Evolutionary conservation across 2,113 vertebrate species (phyloP).

Genomic region (Notarius quadriscutis): DNA sequence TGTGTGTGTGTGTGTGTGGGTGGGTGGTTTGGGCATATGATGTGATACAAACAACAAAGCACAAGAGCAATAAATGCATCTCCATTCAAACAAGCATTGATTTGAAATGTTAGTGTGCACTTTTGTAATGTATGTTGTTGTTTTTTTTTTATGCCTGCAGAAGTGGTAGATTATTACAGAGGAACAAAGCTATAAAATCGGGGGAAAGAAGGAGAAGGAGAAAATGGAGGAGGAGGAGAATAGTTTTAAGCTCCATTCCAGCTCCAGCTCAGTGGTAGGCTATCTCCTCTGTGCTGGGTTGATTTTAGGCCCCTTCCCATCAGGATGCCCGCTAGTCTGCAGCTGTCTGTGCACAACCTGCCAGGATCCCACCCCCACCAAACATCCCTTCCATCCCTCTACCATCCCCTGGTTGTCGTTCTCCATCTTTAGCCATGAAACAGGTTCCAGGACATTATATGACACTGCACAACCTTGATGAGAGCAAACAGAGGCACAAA

Average conservation of each 20-base stretch:
- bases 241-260: slow-evolving; percentile 41
- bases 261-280: slow-evolving; percentile 38
- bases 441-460: slow-evolving; percentile 51
- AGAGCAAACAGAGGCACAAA: slow-evolving; percentile 72
- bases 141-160: slow-evolving; percentile 53
- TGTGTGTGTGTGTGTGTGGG: too few relatives aligned
- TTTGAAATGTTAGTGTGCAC: slow-evolving; percentile 54
- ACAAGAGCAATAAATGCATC: slow-evolving; percentile 10
- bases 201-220: neutral
- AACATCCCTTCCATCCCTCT: slow-evolving; percentile 50
- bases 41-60: slow-evolving; percentile 4
- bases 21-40: neutral
- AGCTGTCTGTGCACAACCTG: slow-evolving; percentile 67
- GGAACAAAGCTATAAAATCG: slow-evolving; percentile 21
- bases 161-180: slow-evolving; percentile 53
- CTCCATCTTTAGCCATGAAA: slow-evolving; percentile 36
- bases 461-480: slow-evolving; percentile 64
- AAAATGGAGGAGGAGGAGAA: slow-evolving; percentile 10
- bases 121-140: slow-evolving; percentile 53
- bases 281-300: slow-evolving; percentile 39
- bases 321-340: slow-evolving; percentile 73
- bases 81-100: slow-evolving; percentile 2
- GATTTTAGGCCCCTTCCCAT: slow-evolving; percentile 52
- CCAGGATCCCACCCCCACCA: slow-evolving; percentile 60
- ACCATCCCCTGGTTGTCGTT: slow-evolving; percentile 29